These are phyloP conservation scores for Diachasma alloeum DNA, from an alignment of 1,140 invertebrate species.

Conservation along the genomic window DNA sequence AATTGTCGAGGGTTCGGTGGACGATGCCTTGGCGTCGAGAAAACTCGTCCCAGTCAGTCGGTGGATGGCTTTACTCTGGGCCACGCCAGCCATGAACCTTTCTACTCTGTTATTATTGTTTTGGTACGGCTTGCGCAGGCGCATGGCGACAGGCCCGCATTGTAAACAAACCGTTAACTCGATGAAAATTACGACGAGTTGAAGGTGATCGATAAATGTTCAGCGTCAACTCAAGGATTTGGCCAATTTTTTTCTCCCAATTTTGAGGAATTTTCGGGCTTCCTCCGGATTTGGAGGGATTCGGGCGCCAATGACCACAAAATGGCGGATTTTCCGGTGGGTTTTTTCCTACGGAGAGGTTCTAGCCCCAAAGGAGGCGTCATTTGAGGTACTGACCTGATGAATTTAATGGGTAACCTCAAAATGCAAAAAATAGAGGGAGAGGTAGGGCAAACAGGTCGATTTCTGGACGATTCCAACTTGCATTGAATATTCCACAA, in stretches of 20 bases:
- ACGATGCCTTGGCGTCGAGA: background rate
- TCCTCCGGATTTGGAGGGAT: background rate
- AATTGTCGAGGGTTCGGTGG: background rate
- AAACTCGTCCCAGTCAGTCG: background rate
- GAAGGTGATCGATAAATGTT: background rate
- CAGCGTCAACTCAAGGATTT: background rate
- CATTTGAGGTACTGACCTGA: no score
- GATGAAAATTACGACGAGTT: constrained; percentile 5
- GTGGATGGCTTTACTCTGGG: constrained; percentile 30
- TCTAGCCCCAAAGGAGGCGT: no score
- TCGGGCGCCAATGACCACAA: no score
- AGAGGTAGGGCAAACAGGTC: no score
- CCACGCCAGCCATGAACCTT: constrained; percentile 58
- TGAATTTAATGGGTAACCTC: no score
- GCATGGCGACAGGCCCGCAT: constrained; percentile 30
- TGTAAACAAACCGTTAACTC: constrained; percentile 67
- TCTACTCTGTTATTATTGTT: constrained; percentile 64
- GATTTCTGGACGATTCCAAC: no score
- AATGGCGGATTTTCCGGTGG: no score
- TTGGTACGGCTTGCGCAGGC: constrained; percentile 59
- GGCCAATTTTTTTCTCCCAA: background rate
- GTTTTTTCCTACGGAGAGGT: no score
- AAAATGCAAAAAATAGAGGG: no score
- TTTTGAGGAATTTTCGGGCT: no score
- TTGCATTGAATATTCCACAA: no score